Base-by-base conservation (phyloP, 2,797 vertebrate genomes). In the Semotilus atromaculatus region DNA sequence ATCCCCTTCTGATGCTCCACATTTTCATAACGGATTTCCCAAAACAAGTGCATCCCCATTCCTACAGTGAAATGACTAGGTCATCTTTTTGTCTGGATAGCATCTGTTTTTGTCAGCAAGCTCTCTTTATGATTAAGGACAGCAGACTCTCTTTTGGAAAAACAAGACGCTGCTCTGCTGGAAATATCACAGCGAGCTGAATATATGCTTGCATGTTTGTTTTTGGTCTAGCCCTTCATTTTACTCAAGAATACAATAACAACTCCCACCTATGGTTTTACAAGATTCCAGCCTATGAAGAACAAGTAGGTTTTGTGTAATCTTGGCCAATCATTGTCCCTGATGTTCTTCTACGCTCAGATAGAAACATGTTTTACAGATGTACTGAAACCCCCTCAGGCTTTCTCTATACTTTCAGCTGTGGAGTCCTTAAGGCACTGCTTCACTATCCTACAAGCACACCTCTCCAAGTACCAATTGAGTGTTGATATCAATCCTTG, bases 11-110 rank as follows among this genome's bases (percentile, higher is more conserved):
- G 77, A 88, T 82, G 77, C 85, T 85, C 86, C 82, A 89, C 87
- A 92, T 92, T 89, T 90, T 90, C 88, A 87, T 89, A 92, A 93
- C 90, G 87, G 90, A 93, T 94, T 94, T 92, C 85, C 85, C 88
- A 92, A 93, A 91, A 92, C 88, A 91, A 92, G 81, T 78, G 53
- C 85, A 51, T 73, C 40, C 83, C 71, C 36, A 67, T 48, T 75
- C 74, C 58, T 81, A 84, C 73, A 83, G 80, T 89, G 82, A 82
- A 90, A 81, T 85, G 87, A 88, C 88, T 73, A 77, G 86, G 80
- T 84, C 83, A 86, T 87, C 84, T 83, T 62, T 83, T 71, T 80
- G 80, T 71, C 79, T 79, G 87, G 74, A 68, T 77, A 78, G 92
- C 88, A 90, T 91, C 89, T 90, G 82, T 78, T 85, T 88, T 68